Evolutionary conservation across 2,888 invertebrate genomes (phyloP), one percentile per base, ranked within the genome.

Genomic region (Synergus umbraculus): DNA sequence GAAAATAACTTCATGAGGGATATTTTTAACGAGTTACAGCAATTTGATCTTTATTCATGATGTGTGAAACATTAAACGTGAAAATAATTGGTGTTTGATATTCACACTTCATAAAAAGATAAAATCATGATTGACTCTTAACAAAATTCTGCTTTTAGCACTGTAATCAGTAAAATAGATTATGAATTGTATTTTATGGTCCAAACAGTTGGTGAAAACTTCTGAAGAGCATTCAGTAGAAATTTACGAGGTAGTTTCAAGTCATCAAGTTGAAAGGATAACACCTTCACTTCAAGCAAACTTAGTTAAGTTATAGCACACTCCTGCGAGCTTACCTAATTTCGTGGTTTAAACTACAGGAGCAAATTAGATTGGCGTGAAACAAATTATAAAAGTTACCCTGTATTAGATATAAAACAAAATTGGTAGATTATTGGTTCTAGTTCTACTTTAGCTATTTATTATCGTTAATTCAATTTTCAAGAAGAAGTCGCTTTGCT

Each of bases 181-280:
- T 29, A 29, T 29, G 29, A 29, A 29, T 29, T 29, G 29, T 29
- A 29, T 29, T 29, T 29, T 65, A n/a, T 8, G n/a, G 2, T 2
- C 41, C n/a, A n/a, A 41, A 10, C 12, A 37, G 46, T 7, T 29
- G 46, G 46, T 29, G 46, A 46, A 29, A 46, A 46, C 22, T 67
- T 44, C 46, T 46, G 22, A 18, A 67, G 2, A 4, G 0, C 46
- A 67, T 67, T 46, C 9, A 46, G 44, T 15, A 22, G 46, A 67
- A 67, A 67, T 67, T 67, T 46, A 46, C 46, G 44, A 67, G n/a
- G 22, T 67, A 67, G 67, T 67, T 67, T 22, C 67, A 67, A 67
- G 67, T 67, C 46, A 67, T 67, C 46, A 67, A 67, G 44, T 67
- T 44, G 46, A 22, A 67, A 67, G 67, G 46, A 69, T 69, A 46